These are phyloP conservation scores for Eristalinus sepulchralis DNA, from an alignment of 2,888 invertebrate species.

Conservation along the genomic window DNA sequence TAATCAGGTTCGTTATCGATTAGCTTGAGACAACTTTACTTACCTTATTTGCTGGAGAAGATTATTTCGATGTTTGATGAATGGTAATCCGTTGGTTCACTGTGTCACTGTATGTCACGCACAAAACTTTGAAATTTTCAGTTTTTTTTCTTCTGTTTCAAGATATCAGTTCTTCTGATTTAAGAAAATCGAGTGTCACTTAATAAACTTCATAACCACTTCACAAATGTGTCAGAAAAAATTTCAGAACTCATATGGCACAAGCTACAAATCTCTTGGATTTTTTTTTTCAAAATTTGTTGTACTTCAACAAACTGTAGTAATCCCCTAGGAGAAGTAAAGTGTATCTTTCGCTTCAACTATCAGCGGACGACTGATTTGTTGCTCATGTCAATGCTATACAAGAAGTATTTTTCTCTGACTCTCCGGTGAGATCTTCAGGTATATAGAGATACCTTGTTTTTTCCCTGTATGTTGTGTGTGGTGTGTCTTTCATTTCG, in stretches of 20 bases:
- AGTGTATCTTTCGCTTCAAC: constrained; percentile 78
- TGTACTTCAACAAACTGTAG: background rate
- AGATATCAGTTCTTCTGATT: background rate
- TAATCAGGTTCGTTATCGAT: constrained; percentile 46
- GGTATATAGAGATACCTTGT: background rate
- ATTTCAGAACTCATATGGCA: constrained; percentile 56
- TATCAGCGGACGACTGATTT: constrained; percentile 79
- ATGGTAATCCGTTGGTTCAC: constrained; percentile 56
- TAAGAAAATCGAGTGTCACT: background rate
- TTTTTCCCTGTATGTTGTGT: background rate
- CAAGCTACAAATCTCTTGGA: constrained; percentile 26
- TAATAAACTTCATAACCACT: background rate
- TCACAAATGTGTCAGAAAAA: background rate
- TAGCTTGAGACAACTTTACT: constrained; percentile 27
- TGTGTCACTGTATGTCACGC: background rate
- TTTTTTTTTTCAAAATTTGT: constrained; percentile 8
- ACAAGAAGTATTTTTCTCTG: constrained; percentile 77
- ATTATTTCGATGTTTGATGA: constrained; percentile 28
- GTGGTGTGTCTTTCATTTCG: constrained; percentile 21
- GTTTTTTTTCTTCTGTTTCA: background rate
- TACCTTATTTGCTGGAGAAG: constrained; percentile 35
- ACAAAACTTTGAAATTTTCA: background rate
- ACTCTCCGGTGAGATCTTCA: constrained; percentile 21
- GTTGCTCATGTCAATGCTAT: constrained; percentile 76
- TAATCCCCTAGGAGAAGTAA: constrained; percentile 57